Conservation (phyloP, 2,113 vertebrate species). For the Motacilla tschutschensis region DNA sequence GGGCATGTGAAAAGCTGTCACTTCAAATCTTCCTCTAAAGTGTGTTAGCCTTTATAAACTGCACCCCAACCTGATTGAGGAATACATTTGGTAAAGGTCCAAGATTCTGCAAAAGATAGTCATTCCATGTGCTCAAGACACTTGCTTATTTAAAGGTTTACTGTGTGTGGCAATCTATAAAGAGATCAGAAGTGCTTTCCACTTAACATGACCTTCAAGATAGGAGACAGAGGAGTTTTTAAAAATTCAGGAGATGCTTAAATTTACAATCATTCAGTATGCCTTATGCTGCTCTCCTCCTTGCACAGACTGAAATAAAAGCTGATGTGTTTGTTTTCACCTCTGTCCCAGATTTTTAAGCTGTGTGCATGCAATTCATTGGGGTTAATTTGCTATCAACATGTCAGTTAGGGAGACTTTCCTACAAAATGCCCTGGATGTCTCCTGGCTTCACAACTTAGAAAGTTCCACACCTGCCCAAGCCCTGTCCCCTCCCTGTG, state of each 20-base stretch:
- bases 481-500: neutral
- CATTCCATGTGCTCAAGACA: neutral
- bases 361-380: neutral
- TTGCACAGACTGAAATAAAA: neutral
- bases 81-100: slow-evolving; percentile 39
- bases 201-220: neutral
- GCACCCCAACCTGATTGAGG: neutral
- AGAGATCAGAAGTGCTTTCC: neutral
- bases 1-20: slow-evolving; percentile 33
- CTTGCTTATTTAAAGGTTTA: slow-evolving; percentile 18
- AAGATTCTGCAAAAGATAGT: slow-evolving; percentile 22
- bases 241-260: neutral
- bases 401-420: neutral
- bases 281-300: neutral
- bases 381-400: neutral
- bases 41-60: slow-evolving; percentile 12
- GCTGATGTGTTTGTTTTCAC: neutral
- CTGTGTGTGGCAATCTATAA: neutral
- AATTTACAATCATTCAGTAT: neutral
- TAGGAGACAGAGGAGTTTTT: neutral
- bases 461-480: neutral
- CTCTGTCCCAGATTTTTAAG: neutral
- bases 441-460: neutral
- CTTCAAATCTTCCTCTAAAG: slow-evolving; percentile 19
- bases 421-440: neutral